Evolutionary conservation across 2,797 vertebrate genomes (phyloP), one percentile per base, ranked within the genome.

Genomic region (Hydrocynus forskahlii): DNA sequence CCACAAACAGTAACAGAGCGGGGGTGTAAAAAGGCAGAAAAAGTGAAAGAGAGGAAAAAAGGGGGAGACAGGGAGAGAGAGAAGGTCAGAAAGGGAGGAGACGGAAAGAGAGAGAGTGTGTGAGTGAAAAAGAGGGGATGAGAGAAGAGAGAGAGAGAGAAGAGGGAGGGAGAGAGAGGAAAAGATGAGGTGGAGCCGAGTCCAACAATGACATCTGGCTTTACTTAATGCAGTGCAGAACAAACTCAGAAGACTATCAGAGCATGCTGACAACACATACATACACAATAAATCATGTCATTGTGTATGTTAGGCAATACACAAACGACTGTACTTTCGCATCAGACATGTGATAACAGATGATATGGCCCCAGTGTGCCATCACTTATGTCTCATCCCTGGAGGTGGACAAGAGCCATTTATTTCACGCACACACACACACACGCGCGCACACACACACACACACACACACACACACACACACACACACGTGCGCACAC

Each of bases 131-230:
- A 21, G 23, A 17, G 76, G 50, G 16, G 16, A n/a, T n/a, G 63
- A 48, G 5, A 23, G 9, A 52, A 13, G 63, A 52, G 35, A 55
- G 64, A 45, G 25, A 66, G 76, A 72, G n/a, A 25, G 35, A 66
- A 74, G 17, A 81, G 79, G 69, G 55, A 66, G 77, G 71, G 52
- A 76, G 60, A 72, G 68, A 83, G 50, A 73, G 50, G 68, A 70
- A 40, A 81, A 81, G 43, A 74, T 72, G 77, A 76, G 81, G 63
- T 75, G 62, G 78, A 80, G 66, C 66, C 3, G 21, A 81, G 81
- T 78, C 83, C 86, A 82, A 81, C 83, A 77, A 79, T 81, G 76
- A 85, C 84, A 87, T 87, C 82, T 85, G 86, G 84, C 77, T 85
- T 87, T 82, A 84, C 81, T 85, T 87, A 85, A 87, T 83, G 80